These are phyloP conservation scores for Myrmophylax atrothorax DNA, from an alignment of 2,113 vertebrate species.

Conservation along the genomic window DNA sequence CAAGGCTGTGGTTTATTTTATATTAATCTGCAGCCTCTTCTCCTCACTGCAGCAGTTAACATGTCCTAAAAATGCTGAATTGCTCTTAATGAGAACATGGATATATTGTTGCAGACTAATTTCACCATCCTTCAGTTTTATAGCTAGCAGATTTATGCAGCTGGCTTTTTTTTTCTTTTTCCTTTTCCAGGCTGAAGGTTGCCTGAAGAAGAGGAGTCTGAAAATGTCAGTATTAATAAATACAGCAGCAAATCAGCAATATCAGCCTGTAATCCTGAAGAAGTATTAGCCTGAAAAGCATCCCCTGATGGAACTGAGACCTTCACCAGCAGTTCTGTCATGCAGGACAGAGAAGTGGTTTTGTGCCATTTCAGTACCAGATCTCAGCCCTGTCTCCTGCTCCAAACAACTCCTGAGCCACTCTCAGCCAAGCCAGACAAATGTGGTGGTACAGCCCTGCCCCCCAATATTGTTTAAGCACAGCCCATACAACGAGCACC, in stretches of 20 bases:
- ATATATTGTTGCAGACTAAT: slow-evolving; percentile 18
- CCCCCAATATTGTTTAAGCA: rapidly evolving
- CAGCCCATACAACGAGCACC: rapidly evolving
- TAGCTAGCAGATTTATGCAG: slow-evolving; percentile 21
- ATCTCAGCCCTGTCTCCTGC: neutral
- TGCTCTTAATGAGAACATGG: slow-evolving; percentile 31
- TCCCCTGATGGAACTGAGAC: neutral
- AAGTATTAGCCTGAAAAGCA: neutral
- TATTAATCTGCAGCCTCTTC: slow-evolving; percentile 7
- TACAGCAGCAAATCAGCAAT: neutral
- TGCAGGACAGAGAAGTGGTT: neutral
- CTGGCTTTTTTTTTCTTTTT: neutral
- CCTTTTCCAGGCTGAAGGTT: neutral
- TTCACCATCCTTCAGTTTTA: slow-evolving; percentile 38
- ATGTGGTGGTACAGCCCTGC: neutral
- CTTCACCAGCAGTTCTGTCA: neutral
- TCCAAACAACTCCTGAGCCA: neutral
- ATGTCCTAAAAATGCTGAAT: slow-evolving; percentile 39
- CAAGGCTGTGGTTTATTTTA: neutral
- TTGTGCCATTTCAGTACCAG: neutral
- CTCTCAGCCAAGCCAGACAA: neutral
- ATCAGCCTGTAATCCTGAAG: neutral
- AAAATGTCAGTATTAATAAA: slow-evolving; percentile 8
- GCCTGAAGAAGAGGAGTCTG: neutral
- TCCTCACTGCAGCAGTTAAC: slow-evolving; percentile 23